Percentiles rank a stretch among this genome's conserved stretches.
These are phyloP conservation scores for Stenolophus ochropezus DNA, from an alignment of 2,888 invertebrate genomes.

Conservation along the genomic window DNA sequence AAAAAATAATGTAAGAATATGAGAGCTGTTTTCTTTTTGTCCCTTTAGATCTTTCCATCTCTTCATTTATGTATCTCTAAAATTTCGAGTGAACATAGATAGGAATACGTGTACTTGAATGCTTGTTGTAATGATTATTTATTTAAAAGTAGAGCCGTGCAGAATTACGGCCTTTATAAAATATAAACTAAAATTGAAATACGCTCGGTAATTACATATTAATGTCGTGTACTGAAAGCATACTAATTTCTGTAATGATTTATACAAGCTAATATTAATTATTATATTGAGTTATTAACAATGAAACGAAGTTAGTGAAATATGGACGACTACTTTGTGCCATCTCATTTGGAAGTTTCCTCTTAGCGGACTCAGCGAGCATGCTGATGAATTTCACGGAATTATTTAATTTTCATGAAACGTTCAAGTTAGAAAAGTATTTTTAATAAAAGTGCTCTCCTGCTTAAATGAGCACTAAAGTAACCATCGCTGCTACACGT, in stretches of 20 bases:
- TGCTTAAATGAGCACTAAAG: slow-evolving; percentile 48
- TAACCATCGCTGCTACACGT: slow-evolving; percentile 48
- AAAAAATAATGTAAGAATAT: no score
- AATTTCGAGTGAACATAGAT: no score
- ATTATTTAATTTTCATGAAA: slow-evolving; percentile 20
- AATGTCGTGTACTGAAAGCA: not conserved
- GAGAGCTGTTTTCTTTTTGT: no score
- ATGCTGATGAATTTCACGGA: not conserved
- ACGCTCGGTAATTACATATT: not conserved
- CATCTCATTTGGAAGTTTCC: not conserved
- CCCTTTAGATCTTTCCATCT: no score
- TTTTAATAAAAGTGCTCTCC: slow-evolving; percentile 42
- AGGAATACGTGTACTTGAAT: no score
- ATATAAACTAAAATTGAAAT: not conserved
- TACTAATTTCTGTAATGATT: slow-evolving; percentile 18
- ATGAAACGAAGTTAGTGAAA: not conserved
- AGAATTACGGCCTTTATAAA: not conserved
- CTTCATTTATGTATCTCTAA: no score
- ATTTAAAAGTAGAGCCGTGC: not conserved
- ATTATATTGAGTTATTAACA: slow-evolving; percentile 26
- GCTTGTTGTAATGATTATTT: no score
- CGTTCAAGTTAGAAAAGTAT: slow-evolving; percentile 38
- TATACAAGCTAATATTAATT: slow-evolving; percentile 14
- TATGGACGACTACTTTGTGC: not conserved
- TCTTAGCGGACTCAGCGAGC: not conserved